Evolutionary conservation across 2,888 invertebrate species (phyloP), one percentile per base, ranked within the genome.

Genomic region (Catocala fraxini): DNA sequence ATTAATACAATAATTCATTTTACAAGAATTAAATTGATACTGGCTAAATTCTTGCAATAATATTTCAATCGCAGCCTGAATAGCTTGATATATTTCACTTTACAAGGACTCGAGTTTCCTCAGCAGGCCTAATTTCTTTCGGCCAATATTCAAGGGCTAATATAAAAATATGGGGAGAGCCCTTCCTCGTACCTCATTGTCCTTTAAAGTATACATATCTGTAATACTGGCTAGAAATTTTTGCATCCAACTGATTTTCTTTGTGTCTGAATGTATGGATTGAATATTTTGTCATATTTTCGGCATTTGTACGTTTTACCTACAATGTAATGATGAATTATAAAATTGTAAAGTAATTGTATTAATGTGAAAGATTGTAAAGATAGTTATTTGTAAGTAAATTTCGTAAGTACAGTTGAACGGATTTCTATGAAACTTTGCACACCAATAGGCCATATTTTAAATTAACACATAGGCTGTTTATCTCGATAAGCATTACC

Each of bases 91-190:
- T 77, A 83, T 82, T 79, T 80, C 77, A 80, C 80, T 85, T 79
- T 76, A 79, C 67, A 68, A 70, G 58, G 74, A 79, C 74, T 75
- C 60, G 59, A 76, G 62, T 82, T 80, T 74, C 74, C 77, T 78
- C 71, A 74, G 79, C 70, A 57, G 59, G 59, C 75, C 78, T 83
- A 84, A 86, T 86, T 84, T 81, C 54, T 72, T 76, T 77, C 76
- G 78, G 68, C 82, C 83, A 84, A 87, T 85, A 85, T 86, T 86
- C 81, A 80, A 82, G 81, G 73, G 79, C 83, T 83, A 88, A 86
- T 87, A 86, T 81, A 84, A 85, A 86, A 85, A 85, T 87, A 87
- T 84, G 77, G 79, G 3, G 63, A 73, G 75, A 55, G 76, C 70
- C 70, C 73, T 78, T 71, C 71, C 51, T 65, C 46, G 61, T 65